Base-by-base conservation (phyloP, 1,140 invertebrate species). In the Drusus annulatus region DNA sequence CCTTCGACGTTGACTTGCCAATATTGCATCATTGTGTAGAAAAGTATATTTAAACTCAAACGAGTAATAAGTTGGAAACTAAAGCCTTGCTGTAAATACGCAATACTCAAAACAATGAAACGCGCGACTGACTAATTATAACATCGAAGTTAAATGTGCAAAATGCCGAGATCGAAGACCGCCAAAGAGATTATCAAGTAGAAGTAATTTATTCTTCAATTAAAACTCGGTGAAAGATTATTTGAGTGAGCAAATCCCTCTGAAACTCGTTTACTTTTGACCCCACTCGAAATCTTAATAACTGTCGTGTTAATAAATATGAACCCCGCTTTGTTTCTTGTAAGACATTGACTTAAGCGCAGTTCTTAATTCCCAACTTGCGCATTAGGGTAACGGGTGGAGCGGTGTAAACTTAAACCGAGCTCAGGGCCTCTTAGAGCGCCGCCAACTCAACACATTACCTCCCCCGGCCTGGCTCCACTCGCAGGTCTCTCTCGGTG, bases 291-390 rank as follows among this genome's bases (percentile, higher is more conserved):
- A 58, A 75, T 75, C 71, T 75, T 75, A 75, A 75, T 75, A 75
- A 60, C 71, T 75, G 71, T 75, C 71, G 71, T 75, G 71, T 75
- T 75, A 75, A 75, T 75, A 75, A 75, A 75, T 75, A 75, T 36
- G 71, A 75, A 75, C 71, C 54, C 54, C 71, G 71, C 71, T 58
- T 75, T 75, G 71, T 75, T 75, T 75, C 52, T 75, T 75, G 71
- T 75, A 56, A 75, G 71, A 75, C 71, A 75, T 75, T 75, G 71
- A 75, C 71, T 75, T 75, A 75, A 75, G 71, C 71, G 71, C 71
- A 75, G 71, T 75, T 75, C 71, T 75, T 75, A 75, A 75, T 75
- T 75, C 71, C 71, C 71, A 75, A 58, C 71, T 75, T 58, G 71
- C 71, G 71, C 71, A 58, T 75, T 75, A 75, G 51, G 71, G 71